Evolutionary conservation across 1,140 invertebrate genomes (phyloP).

Genomic region (Archivesica marissinica): DNA sequence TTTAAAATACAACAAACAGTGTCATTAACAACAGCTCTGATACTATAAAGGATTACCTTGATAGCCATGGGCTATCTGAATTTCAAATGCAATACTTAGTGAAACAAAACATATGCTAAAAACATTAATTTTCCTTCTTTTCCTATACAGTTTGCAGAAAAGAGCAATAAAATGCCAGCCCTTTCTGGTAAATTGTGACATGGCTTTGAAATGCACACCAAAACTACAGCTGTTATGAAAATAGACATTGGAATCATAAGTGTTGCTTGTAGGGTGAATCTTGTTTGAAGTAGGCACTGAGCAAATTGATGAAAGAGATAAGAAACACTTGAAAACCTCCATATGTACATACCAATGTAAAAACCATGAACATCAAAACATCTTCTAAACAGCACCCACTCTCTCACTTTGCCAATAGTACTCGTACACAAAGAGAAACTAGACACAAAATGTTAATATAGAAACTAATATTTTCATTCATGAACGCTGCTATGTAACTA

Average conservation of each 20-base stretch:
- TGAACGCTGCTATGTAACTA: too few relatives aligned
- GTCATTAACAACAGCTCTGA: slow-evolving; percentile 21
- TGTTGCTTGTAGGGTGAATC: slow-evolving; percentile 40
- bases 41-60: slow-evolving; percentile 11
- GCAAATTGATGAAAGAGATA: slow-evolving; percentile 55
- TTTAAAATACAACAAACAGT: slow-evolving; percentile 35
- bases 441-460: too few relatives aligned
- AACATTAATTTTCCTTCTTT: slow-evolving; percentile 15
- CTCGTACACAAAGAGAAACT: too few relatives aligned
- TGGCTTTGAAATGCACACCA: slow-evolving; percentile 48
- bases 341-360: slow-evolving; percentile 55
- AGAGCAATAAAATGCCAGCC: not conserved
- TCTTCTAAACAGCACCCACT: not conserved
- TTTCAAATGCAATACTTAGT: slow-evolving; percentile 9
- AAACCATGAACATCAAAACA: slow-evolving; percentile 44
- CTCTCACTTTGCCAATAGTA: too few relatives aligned
- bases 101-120: slow-evolving; percentile 51
- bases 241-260: slow-evolving; percentile 46
- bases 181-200: not conserved
- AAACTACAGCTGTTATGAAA: slow-evolving; percentile 43
- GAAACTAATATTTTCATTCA: too few relatives aligned
- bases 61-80: not conserved
- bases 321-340: slow-evolving; percentile 51
- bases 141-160: not conserved
- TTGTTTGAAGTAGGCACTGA: slow-evolving; percentile 54